Evolutionary conservation across 2,797 vertebrate species (phyloP).

Genomic region (Acrocephalus scirpaceus): DNA sequence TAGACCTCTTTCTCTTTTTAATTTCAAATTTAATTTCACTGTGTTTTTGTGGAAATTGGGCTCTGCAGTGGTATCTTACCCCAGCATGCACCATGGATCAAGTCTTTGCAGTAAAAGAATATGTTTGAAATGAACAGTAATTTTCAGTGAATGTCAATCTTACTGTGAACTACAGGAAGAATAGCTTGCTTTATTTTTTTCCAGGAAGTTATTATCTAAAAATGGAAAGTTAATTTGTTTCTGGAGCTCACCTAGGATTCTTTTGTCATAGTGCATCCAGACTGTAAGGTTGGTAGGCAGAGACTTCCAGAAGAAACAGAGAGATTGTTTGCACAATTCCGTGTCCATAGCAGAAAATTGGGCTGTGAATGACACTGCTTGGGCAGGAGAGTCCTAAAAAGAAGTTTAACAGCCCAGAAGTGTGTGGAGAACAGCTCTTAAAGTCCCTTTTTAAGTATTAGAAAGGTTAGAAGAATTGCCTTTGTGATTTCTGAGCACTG

Average conservation of each 20-base stretch:
- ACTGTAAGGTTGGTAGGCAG: not conserved
- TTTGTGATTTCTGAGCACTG: conserved; percentile 4
- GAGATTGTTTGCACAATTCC: not conserved
- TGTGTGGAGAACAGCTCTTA: not conserved
- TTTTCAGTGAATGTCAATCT: conserved; percentile 23
- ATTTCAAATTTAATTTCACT: conserved; percentile 35
- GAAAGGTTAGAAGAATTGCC: not conserved
- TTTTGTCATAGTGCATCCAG: not conserved
- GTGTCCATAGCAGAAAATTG: not conserved
- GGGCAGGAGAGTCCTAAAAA: not conserved
- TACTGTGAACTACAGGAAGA: not conserved
- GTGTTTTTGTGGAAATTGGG: conserved; percentile 17
- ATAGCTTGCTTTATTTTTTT: conserved; percentile 10
- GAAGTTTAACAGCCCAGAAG: not conserved
- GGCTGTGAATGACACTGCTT: not conserved
- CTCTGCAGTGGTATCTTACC: not conserved
- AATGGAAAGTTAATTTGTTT: conserved; percentile 42
- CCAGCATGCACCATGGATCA: not conserved
- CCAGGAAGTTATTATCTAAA: conserved; percentile 21
- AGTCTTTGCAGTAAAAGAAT: not conserved
- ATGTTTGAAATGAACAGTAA: not conserved
- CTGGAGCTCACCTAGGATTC: conserved; percentile 16
- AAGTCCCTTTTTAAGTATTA: not conserved
- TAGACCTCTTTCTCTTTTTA: not conserved
- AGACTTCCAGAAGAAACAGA: not conserved